Base-by-base conservation (phyloP, 2,113 vertebrate species). In the Dascyllus trimaculatus region DNA sequence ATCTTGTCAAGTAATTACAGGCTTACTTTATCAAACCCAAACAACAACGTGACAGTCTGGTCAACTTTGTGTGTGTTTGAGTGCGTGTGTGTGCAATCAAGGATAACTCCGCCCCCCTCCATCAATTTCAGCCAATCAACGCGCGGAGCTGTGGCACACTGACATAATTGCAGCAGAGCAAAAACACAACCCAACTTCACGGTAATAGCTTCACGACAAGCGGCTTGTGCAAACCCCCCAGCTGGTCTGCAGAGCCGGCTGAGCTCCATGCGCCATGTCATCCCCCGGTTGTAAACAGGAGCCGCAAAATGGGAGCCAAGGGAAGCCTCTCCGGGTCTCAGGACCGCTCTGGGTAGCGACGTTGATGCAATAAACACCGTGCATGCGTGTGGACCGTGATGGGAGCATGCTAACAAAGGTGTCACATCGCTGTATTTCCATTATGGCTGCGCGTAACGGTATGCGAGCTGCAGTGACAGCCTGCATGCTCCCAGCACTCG, bases 121-220 rank as follows among this genome's bases (percentile, higher is more conserved):
- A 93, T 95, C 88, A 92, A 84, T 88, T 91, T 80, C 94, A 92
- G 88, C 96, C 97, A 96, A 96, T 95, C 91, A 81, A 92, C 67
- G 91, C 71, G 71, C 89, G 57, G 84, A 88, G 75, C 59, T 73
- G 85, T 92, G 90, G 88, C 88, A 90, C 93, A 95, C 95, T 93
- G 88, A 90, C 93, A 92, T 85, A 93, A 93, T 94, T 93, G 73
- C 80, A 48, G 84, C 85, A 18, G 73, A 75, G 85, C 45, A 94
- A 80, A 72, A 90, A 91, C 88, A 92, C 88, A 85, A 10, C 58
- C 78, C 63, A 85, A 89, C 91, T 65, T 59, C 24, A 24, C 66
- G 81, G 67, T 57, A 26, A 57, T 64, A 66, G 77, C 52, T 11
- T 13, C 15, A 17, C 4, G 63, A 74, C 65, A n/a, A 22, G 71